phyloP scores from a whole-genome alignment of 2,888 invertebrate species.

The Phanerotoma sp. region DNA sequence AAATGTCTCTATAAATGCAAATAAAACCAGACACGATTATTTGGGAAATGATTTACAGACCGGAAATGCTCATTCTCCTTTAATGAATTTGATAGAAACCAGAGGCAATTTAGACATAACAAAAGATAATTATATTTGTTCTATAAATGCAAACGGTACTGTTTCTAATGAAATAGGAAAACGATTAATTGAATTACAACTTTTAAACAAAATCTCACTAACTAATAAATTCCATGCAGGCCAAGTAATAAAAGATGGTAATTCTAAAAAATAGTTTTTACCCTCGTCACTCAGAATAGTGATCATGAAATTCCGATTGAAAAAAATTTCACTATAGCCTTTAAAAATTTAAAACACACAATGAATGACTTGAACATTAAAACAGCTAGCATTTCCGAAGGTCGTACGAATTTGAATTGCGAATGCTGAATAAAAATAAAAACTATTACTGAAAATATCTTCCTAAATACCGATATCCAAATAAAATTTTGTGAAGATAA shows the following conservation, averaged over 20 bases:
- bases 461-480: conserved; percentile 1
- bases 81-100: no score
- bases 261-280: conserved; percentile 1
- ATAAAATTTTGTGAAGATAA: conserved; percentile 18
- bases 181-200: no score
- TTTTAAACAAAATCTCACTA: neutral
- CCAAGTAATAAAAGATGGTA: conserved; percentile 5
- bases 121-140: no score
- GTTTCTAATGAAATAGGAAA: neutral
- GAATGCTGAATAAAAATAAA: conserved; percentile 9
- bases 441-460: conserved; percentile 8
- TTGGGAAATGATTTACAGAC: no score
- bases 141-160: neutral
- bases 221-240: neutral
- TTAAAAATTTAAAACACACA: conserved; percentile 8
- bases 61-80: no score
- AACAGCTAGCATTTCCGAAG: conserved; percentile 17
- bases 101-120: no score
- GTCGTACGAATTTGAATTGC: conserved; percentile 8
- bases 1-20: no score
- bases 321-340: neutral
- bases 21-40: no score
- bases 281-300: no score
- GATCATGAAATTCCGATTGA: neutral
- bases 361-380: no score